Evolutionary conservation across 2,888 invertebrate species (phyloP).

Genomic region (Allacma fusca): DNA sequence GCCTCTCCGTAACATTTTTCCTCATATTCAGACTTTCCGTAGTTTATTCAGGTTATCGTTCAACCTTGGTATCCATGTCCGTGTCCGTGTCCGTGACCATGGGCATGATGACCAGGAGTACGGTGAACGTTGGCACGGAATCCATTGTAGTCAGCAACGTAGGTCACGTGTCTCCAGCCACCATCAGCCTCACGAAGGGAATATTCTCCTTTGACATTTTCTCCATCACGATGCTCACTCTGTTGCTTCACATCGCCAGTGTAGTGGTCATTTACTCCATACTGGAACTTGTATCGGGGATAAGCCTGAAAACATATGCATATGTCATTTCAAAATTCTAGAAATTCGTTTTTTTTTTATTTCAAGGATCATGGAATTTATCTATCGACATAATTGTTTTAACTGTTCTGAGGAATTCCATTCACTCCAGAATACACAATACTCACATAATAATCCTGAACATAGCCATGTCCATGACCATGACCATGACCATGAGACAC

Average conservation of each 20-base stretch:
- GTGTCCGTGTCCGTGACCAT: conserved; percentile 14
- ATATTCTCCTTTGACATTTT: conserved; percentile 38
- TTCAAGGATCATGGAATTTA: no score
- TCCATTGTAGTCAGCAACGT: conserved; percentile 25
- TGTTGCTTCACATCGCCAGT: conserved; percentile 52
- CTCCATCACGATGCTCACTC: conserved; percentile 32
- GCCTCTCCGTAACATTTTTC: no score
- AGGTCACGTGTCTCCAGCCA: conserved; percentile 34
- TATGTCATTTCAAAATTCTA: no score
- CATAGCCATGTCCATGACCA: no score
- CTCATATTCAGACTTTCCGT: no score
- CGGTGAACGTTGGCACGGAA: conserved; percentile 27
- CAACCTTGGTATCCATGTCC: conserved; percentile 19
- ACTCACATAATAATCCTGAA: no score
- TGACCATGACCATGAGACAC: no score
- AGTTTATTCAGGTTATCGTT: no score
- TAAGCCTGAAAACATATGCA: conserved; percentile 18
- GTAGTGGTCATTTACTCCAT: conserved; percentile 55
- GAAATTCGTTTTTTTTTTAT: no score
- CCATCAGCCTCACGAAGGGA: conserved; percentile 36
- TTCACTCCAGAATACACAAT: no score
- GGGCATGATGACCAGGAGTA: conserved; percentile 16
- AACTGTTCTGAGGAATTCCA: no score
- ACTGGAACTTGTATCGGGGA: conserved; percentile 36
- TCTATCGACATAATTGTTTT: no score